phyloP scores from a whole-genome alignment of 2,888 invertebrate genomes.

The Empis livida region DNA sequence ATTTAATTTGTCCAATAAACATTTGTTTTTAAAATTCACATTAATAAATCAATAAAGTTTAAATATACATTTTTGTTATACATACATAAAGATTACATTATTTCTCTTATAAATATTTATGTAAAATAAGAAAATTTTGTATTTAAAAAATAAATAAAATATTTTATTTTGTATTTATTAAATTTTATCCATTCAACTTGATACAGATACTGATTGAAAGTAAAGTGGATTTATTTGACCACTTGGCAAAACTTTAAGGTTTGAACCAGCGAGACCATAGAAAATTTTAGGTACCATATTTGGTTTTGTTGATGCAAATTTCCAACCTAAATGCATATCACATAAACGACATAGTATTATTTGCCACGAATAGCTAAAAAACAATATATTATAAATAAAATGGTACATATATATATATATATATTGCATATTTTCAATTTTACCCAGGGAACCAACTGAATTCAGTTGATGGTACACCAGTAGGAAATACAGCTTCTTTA shows the following conservation, averaged over 20 bases:
- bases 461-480: constrained; percentile 47
- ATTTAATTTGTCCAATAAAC: too few species aligned
- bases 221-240: constrained; percentile 6
- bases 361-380: constrained; percentile 67
- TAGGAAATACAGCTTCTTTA: constrained; percentile 38
- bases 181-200: constrained; percentile 2
- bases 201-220: constrained; percentile 4
- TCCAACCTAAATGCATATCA: constrained; percentile 64
- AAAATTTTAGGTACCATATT: constrained; percentile 53
- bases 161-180: background rate
- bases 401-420: background rate
- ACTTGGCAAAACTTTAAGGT: constrained; percentile 31
- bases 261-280: constrained; percentile 54
- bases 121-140: background rate
- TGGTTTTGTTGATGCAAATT: constrained; percentile 50
- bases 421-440: constrained; percentile 1
- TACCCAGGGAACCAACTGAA: constrained; percentile 74
- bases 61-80: too few species aligned
- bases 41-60: too few species aligned
- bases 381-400: background rate
- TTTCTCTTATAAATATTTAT: too few species aligned
- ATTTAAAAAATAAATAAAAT: background rate
- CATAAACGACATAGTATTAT: constrained; percentile 58
- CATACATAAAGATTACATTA: too few species aligned
- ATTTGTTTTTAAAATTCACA: too few species aligned